These are phyloP conservation scores for Andrena trimmerana DNA, from an alignment of 2,888 invertebrate genomes.

Conservation along the genomic window DNA sequence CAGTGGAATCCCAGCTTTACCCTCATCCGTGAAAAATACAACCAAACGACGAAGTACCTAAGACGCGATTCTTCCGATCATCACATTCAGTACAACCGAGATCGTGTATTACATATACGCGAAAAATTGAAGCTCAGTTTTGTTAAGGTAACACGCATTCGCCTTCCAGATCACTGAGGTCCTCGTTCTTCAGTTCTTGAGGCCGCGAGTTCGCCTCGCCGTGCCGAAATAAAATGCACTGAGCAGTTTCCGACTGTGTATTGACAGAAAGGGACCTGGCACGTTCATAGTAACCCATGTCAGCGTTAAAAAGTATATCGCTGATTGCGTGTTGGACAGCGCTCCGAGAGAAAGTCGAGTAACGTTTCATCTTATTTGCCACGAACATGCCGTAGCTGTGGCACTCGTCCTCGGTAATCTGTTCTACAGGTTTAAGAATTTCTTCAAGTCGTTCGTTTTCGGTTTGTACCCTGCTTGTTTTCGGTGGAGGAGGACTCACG, in stretches of 20 bases:
- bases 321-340: constrained; percentile 24
- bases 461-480: not conserved
- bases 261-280: not conserved
- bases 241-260: not conserved
- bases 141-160: constrained; percentile 6
- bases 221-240: not conserved
- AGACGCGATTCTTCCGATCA: too few relatives aligned
- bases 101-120: too few relatives aligned
- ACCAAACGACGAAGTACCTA: too few relatives aligned
- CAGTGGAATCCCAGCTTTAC: too few relatives aligned
- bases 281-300: constrained; percentile 2
- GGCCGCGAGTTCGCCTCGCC: not conserved
- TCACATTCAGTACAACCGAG: too few relatives aligned
- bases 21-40: too few relatives aligned
- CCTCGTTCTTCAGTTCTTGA: not conserved
- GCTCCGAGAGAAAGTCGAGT: not conserved
- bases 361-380: constrained; percentile 5
- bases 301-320: constrained; percentile 26
- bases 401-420: constrained; percentile 13
- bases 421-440: not conserved
- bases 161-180: constrained; percentile 1
- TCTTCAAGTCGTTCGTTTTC: not conserved
- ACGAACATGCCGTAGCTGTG: not conserved
- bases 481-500: not conserved
- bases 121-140: not conserved